Conservation (phyloP, 2,113 vertebrate genomes). For the Platycercus adscitus region DNA sequence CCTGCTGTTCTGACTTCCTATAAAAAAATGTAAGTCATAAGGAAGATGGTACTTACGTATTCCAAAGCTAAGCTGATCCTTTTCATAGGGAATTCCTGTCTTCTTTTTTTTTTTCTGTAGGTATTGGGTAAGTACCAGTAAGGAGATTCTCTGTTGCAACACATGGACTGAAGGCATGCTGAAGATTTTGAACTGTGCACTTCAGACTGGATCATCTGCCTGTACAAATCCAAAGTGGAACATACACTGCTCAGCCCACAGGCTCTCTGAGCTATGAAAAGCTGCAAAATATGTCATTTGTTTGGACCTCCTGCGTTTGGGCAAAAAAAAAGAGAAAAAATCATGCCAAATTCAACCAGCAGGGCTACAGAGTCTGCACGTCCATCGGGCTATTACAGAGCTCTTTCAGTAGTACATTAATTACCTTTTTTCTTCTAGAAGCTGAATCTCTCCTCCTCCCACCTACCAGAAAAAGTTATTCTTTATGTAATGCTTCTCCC, state of each 20-base stretch:
- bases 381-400: not conserved
- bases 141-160: not conserved
- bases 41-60: not conserved
- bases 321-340: not conserved
- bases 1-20: not conserved
- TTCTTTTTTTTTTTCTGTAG: not conserved
- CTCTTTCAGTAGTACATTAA: not conserved
- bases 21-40: not conserved
- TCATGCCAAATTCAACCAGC: fast-evolving
- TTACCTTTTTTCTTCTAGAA: not conserved
- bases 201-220: not conserved
- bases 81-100: not conserved
- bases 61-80: not conserved
- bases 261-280: not conserved
- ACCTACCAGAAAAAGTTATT: not conserved
- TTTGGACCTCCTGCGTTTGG: not conserved
- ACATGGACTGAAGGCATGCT: no score
- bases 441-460: not conserved
- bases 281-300: not conserved
- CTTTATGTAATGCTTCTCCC: not conserved
- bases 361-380: fast-evolving
- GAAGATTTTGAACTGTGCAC: not conserved
- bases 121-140: not conserved
- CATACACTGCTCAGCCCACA: not conserved
- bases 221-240: not conserved